Evolutionary conservation across 2,113 vertebrate genomes (phyloP).

Genomic region (pig (Sus scrofa)): DNA sequence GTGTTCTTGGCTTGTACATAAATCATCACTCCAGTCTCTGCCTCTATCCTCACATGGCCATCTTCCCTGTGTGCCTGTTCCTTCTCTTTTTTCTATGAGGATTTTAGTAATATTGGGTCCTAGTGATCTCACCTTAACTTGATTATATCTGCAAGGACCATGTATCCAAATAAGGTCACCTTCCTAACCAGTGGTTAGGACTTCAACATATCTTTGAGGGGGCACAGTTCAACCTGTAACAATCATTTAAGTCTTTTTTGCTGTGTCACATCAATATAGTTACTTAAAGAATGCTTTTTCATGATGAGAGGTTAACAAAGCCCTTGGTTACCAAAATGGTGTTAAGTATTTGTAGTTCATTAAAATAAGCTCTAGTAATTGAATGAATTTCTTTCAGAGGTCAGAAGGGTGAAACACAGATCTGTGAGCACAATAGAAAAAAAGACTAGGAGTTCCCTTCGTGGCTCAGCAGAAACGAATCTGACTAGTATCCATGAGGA

Average conservation of each 20-base stretch:
- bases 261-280: not conserved
- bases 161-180: conserved; percentile 25
- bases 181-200: not conserved
- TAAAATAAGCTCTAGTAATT: not conserved
- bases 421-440: not conserved
- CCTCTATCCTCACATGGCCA: not conserved
- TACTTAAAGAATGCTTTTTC: conserved; percentile 22
- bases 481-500: too few relatives aligned
- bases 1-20: not conserved
- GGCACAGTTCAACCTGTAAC: not conserved
- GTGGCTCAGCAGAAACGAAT: too few relatives aligned
- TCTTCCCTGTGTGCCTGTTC: not conserved
- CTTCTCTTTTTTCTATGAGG: not conserved
- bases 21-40: not conserved
- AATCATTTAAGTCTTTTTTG: conserved; percentile 36
- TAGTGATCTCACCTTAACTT: conserved; percentile 33
- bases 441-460: too few relatives aligned
- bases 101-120: not conserved
- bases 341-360: conserved; percentile 29
- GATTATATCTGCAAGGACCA: not conserved
- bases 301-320: not conserved
- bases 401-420: not conserved
- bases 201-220: not conserved
- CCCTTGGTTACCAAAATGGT: conserved; percentile 29
- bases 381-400: conserved; percentile 41